Percentiles rank a stretch among this genome's conserved stretches.
Evolutionary conservation across 2,113 vertebrate genomes (phyloP).

Genomic region (Amazona guildingii): DNA sequence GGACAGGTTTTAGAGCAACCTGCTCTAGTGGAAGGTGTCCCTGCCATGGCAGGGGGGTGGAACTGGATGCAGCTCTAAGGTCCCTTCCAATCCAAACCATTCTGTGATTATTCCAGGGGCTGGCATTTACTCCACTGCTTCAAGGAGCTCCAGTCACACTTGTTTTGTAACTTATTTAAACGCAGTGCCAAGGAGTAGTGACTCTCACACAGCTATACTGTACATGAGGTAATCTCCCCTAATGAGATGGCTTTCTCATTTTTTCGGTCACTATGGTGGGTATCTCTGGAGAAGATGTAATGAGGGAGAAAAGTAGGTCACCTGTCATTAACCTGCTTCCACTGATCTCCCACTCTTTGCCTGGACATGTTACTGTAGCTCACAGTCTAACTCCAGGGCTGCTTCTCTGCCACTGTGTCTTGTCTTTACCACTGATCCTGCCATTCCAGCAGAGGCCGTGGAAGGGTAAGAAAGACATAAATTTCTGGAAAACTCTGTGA

Average conservation of each 20-base stretch:
- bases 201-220: not conserved
- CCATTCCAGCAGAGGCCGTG: not conserved
- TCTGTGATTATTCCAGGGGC: too few relatives aligned
- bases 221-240: not conserved
- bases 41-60: too few relatives aligned
- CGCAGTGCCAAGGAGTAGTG: not conserved
- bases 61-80: too few relatives aligned
- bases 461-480: not conserved
- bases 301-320: constrained; percentile 28
- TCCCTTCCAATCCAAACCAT: too few relatives aligned
- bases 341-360: not conserved
- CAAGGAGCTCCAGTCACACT: not conserved
- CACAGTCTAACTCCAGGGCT: not conserved
- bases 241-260: not conserved
- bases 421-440: not conserved
- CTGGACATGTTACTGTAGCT: not conserved
- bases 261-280: not conserved
- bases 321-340: not conserved
- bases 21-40: too few relatives aligned
- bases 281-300: not conserved
- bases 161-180: not conserved
- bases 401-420: not conserved
- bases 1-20: not conserved
- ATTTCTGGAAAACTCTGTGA: not conserved
- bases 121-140: not conserved